Conservation (phyloP, 2,888 invertebrate genomes). For the Platycheirus albimanus region DNA sequence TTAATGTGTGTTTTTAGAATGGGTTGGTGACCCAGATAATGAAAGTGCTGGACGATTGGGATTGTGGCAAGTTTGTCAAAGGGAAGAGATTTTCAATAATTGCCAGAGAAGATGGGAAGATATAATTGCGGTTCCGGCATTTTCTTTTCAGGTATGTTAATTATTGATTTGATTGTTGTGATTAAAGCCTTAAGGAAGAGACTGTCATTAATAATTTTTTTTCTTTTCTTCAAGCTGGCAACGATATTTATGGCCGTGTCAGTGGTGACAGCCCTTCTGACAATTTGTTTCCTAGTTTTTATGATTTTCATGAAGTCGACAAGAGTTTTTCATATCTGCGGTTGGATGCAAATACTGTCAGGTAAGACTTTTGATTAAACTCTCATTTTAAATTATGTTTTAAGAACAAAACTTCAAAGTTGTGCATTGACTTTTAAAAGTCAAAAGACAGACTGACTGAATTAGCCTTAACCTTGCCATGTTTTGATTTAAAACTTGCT, state of each 20-base stretch:
- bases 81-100: conserved; percentile 90
- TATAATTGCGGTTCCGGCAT: conserved; percentile 90
- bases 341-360: conserved; percentile 97
- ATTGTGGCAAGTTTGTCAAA: conserved; percentile 93
- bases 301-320: conserved; percentile 97
- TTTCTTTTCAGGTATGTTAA: conserved; percentile 86
- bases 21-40: conserved; percentile 93
- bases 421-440: too few species aligned
- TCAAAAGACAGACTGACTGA: too few species aligned
- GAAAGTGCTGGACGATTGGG: conserved; percentile 96
- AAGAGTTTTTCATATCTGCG: conserved; percentile 95
- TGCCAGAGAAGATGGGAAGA: conserved; percentile 94
- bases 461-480: too few species aligned
- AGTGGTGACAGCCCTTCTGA: conserved; percentile 92
- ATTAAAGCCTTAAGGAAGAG: too few species aligned
- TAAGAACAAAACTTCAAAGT: too few species aligned
- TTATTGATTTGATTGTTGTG: conserved; percentile 2
- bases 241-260: conserved; percentile 95
- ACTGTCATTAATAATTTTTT: background rate
- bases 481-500: too few species aligned
- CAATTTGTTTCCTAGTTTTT: conserved; percentile 93
- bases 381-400: too few species aligned
- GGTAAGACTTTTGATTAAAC: too few species aligned
- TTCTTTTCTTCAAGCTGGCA: conserved; percentile 84
- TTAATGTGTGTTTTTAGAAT: conserved; percentile 85